phyloP scores from a whole-genome alignment of 23 tunicate species.

The Diplosoma virens region DNA sequence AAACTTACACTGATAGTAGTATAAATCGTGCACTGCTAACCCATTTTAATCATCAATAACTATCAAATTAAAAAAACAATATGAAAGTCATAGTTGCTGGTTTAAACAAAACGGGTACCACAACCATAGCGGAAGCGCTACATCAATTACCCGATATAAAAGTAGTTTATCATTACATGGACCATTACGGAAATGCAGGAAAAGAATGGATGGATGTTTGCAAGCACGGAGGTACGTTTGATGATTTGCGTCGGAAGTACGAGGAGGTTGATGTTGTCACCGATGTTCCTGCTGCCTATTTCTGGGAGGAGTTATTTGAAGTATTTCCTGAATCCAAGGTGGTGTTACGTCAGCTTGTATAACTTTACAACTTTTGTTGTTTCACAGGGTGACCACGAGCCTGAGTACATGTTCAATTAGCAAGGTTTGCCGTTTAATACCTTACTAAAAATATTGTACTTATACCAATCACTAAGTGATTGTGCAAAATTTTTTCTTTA shows the following conservation, averaged over 20 bases:
- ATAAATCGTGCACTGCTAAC: no score
- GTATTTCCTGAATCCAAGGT: slow-evolving; percentile 14
- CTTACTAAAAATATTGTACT: no score
- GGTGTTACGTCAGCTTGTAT: background rate
- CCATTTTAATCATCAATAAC: no score
- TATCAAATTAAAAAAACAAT: no score
- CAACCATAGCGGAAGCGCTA: background rate
- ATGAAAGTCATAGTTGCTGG: slow-evolving; percentile 21
- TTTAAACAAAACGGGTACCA: slow-evolving; percentile 3
- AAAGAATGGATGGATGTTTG: slow-evolving; percentile 5
- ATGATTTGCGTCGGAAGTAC: background rate
- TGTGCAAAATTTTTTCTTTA: background rate
- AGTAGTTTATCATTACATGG: slow-evolving; percentile 6
- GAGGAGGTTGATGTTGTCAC: slow-evolving; percentile 10
- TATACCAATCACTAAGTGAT: no score
- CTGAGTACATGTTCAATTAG: no score
- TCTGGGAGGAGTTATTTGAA: slow-evolving; percentile 17
- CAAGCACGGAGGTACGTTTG: background rate
- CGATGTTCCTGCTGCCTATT: background rate
- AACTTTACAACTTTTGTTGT: no score
- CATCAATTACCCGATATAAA: background rate
- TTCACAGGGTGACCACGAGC: no score
- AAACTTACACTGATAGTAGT: no score
- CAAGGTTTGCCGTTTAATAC: no score
- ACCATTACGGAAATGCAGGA: background rate